Evolutionary conservation across 2,797 vertebrate genomes (phyloP).

Genomic region (Danionella dracula): DNA sequence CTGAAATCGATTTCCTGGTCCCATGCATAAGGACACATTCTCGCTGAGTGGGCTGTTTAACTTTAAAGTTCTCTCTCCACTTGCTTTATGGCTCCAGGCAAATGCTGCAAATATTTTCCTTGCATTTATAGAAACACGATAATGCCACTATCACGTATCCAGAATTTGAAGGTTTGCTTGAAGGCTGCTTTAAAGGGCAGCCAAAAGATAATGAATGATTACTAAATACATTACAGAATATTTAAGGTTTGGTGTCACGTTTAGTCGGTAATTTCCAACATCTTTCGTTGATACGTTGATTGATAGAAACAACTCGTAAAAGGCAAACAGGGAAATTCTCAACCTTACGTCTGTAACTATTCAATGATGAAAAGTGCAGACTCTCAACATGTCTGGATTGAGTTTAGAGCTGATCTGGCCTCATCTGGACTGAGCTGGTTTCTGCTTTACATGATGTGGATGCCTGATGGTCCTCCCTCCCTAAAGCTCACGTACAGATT

Average conservation of each 20-base stretch:
- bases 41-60: not conserved
- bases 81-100: not conserved
- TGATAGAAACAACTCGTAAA: too few species aligned
- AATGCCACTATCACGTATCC: slow-evolving; percentile 11
- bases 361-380: too few species aligned
- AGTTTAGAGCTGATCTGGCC: not conserved
- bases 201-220: not conserved
- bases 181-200: not conserved
- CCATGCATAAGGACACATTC: not conserved
- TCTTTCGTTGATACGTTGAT: too few species aligned
- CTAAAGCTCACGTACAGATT: slow-evolving; percentile 49
- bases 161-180: slow-evolving; percentile 21
- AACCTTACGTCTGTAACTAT: too few species aligned
- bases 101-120: not conserved
- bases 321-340: too few species aligned
- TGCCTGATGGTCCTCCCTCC: slow-evolving; percentile 48
- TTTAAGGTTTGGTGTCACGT: not conserved
- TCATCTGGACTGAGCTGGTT: not conserved
- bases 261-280: too few species aligned
- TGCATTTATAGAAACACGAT: not conserved
- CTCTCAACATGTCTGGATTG: too few species aligned
- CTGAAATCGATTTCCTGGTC: too few species aligned
- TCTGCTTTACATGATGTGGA: slow-evolving; percentile 55
- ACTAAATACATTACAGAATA: not conserved
- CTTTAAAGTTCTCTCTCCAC: not conserved